phyloP scores from a whole-genome alignment of 1,140 invertebrate genomes.

The Cotesia glomerata region DNA sequence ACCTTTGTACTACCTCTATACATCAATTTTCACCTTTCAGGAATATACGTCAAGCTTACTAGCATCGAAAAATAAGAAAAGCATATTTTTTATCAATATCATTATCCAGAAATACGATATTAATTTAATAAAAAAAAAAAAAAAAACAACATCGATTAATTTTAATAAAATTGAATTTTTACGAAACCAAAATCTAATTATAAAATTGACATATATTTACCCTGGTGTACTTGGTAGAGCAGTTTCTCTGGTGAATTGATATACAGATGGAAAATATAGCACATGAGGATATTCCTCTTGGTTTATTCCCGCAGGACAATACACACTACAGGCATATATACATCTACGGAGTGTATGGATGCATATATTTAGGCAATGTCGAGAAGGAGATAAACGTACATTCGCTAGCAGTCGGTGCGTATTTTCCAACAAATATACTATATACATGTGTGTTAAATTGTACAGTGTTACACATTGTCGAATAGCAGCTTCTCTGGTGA shows the following conservation, averaged over 20 bases:
- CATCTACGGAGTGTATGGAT: background rate
- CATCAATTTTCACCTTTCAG: background rate
- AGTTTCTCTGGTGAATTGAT: background rate
- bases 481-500: conserved; percentile 2
- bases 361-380: background rate
- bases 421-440: background rate
- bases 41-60: no score
- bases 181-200: no score
- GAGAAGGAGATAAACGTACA: no score
- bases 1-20: background rate
- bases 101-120: no score
- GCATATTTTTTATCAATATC: no score
- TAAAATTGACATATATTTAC: no score
- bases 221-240: background rate
- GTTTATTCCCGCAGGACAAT: conserved; percentile 4
- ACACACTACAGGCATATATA: background rate
- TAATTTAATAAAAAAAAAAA: no score
- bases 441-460: conserved; percentile 17
- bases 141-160: no score
- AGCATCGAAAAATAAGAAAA: no score
- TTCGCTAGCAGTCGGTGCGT: background rate
- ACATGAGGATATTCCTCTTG: background rate
- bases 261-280: background rate
- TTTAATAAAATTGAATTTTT: no score
- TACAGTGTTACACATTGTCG: background rate